Percentiles rank a stretch among this genome's conserved stretches.
These are phyloP conservation scores for Platichthys stellatus DNA, from an alignment of 2,113 vertebrate species.

Conservation along the genomic window DNA sequence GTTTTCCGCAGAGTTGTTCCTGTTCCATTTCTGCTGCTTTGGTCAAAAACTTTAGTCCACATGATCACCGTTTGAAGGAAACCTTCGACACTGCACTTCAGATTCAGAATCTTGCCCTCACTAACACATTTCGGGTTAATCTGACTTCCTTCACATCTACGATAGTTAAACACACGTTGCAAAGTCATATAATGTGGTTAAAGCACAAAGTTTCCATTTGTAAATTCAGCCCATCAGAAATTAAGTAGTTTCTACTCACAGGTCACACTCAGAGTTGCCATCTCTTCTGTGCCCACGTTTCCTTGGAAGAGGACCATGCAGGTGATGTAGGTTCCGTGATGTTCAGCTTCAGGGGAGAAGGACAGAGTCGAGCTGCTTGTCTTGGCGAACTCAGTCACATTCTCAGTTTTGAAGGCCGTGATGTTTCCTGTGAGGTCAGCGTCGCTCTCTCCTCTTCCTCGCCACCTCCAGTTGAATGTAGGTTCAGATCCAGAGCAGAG, in stretches of 20 bases:
- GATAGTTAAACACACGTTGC: not conserved
- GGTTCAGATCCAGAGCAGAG: conserved; percentile 16
- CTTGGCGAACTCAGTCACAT: not conserved
- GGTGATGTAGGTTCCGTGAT: conserved; percentile 24
- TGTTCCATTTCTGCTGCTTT: not conserved
- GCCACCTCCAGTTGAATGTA: conserved; percentile 52
- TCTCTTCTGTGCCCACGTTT: not conserved
- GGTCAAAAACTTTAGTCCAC: conserved; percentile 18
- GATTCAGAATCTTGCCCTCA: conserved; percentile 45
- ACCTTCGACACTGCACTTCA: conserved; percentile 47
- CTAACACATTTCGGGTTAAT: conserved; percentile 17
- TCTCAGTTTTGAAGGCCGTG: not conserved
- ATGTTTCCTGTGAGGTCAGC: conserved; percentile 3
- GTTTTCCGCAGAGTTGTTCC: not conserved
- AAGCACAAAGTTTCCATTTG: not conserved
- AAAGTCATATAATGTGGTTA: not conserved
- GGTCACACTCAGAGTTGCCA: conserved; percentile 24
- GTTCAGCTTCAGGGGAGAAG: conserved; percentile 47
- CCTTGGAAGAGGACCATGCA: conserved; percentile 51
- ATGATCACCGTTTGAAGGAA: conserved; percentile 45
- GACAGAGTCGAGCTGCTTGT: conserved; percentile 41
- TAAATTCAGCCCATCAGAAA: too few species aligned
- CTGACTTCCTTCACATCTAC: conserved; percentile 27
- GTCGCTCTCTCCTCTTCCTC: conserved; percentile 2
- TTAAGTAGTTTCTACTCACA: not conserved